A percentile compares a stretch with the other conserved stretches of the same genome.
These are phyloP conservation scores for Cotesia chilonis DNA, from an alignment of 1,140 invertebrate species.

Conservation along the genomic window DNA sequence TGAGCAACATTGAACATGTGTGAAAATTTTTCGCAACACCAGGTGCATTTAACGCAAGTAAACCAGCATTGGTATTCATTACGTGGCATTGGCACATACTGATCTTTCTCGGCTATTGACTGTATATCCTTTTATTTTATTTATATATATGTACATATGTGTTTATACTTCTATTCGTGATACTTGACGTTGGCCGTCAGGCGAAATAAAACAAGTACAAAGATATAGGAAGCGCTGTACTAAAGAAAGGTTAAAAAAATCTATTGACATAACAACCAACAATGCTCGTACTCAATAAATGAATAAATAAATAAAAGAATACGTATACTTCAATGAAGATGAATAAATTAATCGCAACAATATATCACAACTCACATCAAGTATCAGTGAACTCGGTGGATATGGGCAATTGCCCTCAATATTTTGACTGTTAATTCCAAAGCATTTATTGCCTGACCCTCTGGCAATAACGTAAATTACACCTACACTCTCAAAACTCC, in stretches of 20 bases:
- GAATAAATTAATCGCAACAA: not conserved
- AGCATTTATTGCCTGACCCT: slow-evolving; percentile 15
- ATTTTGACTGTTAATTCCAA: slow-evolving; percentile 8
- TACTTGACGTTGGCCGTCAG: no score
- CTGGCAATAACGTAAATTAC: slow-evolving; percentile 16
- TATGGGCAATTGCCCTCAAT: slow-evolving; percentile 19
- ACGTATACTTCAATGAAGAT: no score
- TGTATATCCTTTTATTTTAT: not conserved
- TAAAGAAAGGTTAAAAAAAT: no score
- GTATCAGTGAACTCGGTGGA: not conserved
- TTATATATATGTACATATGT: no score
- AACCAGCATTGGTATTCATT: slow-evolving; percentile 8
- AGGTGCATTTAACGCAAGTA: slow-evolving; percentile 9
- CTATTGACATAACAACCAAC: no score
- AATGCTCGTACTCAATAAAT: no score
- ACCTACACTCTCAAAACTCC: not conserved
- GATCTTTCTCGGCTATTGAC: slow-evolving; percentile 6
- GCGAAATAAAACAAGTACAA: no score
- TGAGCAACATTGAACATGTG: not conserved
- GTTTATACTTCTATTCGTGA: no score
- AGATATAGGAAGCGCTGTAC: no score
- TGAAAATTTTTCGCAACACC: slow-evolving; percentile 9
- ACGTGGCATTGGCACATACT: slow-evolving; percentile 19
- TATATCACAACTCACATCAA: not conserved
- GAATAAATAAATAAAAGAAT: no score